Conservation (phyloP, 2,888 invertebrate species). For the Quadroppia sp. region DNA sequence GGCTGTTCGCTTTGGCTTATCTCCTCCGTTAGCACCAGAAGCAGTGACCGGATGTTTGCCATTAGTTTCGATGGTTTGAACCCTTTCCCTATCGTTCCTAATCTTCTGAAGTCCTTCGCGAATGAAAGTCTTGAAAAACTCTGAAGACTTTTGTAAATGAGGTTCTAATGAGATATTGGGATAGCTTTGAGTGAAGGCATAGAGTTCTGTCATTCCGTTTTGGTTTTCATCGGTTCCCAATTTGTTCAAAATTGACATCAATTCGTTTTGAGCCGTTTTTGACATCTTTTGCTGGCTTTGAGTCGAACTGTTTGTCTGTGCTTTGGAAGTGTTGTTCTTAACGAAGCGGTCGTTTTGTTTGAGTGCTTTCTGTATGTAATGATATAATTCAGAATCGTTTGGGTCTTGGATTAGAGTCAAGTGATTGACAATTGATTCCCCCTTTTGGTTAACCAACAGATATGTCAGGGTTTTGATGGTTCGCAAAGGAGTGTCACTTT, state of each 20-base stretch:
- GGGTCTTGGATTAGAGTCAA: slow-evolving; percentile 57
- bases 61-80: slow-evolving; percentile 28
- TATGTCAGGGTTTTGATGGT: slow-evolving; percentile 92
- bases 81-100: slow-evolving; percentile 54
- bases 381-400: slow-evolving; percentile 77
- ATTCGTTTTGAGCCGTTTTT: slow-evolving; percentile 55
- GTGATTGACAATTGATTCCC: slow-evolving; percentile 72
- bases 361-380: slow-evolving; percentile 71
- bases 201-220: slow-evolving; percentile 72
- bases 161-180: slow-evolving; percentile 81
- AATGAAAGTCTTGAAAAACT: slow-evolving; percentile 81
- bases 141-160: slow-evolving; percentile 74
- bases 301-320: slow-evolving; percentile 80
- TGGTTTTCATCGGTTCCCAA: slow-evolving; percentile 42
- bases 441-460: slow-evolving; percentile 81
- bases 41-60: neutral
- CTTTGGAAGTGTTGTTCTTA: slow-evolving; percentile 65
- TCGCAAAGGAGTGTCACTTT: slow-evolving; percentile 72
- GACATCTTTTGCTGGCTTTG: slow-evolving; percentile 72
- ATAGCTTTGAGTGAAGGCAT: slow-evolving; percentile 71
- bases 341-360: slow-evolving; percentile 44
- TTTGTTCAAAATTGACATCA: slow-evolving; percentile 3
- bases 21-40: neutral
- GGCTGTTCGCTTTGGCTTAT: slow-evolving; percentile 42
- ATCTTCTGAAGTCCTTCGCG: slow-evolving; percentile 68